Conservation (phyloP, 37 sponge, comb jelly and placozoan genomes). For the Oopsacas minuta region DNA sequence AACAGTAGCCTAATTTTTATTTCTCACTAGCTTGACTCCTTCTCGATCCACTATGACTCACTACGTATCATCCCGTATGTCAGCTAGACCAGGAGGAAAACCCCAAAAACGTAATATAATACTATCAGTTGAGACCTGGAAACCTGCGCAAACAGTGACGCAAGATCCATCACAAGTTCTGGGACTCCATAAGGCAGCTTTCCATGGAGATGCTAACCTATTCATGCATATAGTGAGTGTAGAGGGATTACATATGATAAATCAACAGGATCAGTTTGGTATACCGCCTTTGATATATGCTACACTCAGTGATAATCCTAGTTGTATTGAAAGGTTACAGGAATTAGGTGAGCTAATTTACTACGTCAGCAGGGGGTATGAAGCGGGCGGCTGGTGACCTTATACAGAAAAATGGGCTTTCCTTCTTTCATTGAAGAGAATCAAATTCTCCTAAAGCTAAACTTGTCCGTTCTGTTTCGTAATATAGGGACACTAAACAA, state of each 20-base stretch:
- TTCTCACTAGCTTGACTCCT: no score
- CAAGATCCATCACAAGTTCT: not conserved
- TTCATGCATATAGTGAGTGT: not conserved
- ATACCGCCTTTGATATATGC: not conserved
- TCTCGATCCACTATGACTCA: not conserved
- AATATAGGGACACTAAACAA: no score
- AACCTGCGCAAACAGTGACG: not conserved
- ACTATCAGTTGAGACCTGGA: not conserved
- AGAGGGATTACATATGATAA: not conserved
- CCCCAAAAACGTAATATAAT: not conserved
- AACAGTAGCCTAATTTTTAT: no score
- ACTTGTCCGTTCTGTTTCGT: no score
- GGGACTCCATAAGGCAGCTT: not conserved
- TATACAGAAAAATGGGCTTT: no score
- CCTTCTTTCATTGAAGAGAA: no score
- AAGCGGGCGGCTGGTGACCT: no score
- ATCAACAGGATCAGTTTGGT: slow-evolving; percentile 6
- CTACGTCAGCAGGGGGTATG: no score
- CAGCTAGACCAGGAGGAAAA: not conserved
- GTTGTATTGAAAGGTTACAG: not conserved
- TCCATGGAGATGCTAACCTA: not conserved
- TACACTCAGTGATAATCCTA: slow-evolving; percentile 2
- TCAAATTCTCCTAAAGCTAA: no score
- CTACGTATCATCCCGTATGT: not conserved
- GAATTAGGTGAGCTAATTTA: not conserved